Evolutionary conservation across 1,140 invertebrate species (phyloP), one percentile per base, ranked within the genome.

Genomic region (Lysiphlebus fabarum): DNA sequence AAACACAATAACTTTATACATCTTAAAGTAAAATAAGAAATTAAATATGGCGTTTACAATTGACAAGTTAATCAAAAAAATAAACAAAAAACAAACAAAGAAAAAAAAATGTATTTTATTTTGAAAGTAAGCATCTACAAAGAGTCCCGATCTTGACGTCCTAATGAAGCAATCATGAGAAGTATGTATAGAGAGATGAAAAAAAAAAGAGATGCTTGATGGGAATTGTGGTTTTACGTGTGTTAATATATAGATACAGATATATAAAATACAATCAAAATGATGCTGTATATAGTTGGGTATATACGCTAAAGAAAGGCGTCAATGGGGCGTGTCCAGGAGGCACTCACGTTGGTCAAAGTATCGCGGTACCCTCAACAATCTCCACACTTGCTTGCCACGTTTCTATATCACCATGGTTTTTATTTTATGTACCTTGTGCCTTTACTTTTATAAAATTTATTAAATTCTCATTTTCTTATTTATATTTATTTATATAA

Each of bases 161-260:
- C 56, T 64, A 64, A 64, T 64, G 55, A 64, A 64, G 62, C 62
- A 64, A 64, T 64, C 62, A 64, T 47, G 50, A 56, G 40, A 17
- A 7, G 12, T 26, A 26, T n/a, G n/a, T 26, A 26, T 26, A 26
- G 1, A 26, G 17, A 36, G 14, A 53, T 12, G 38, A n/a, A n/a
- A 53, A 1, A 7, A 41, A 7, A 11, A 41, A 11, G 40, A 41
- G 7, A 41, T 41, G 11, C 17, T 26, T 26, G 17, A 26, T 26
- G 17, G 17, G 1, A 26, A 26, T 26, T 26, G 17, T 26, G 17
- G 17, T 26, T 41, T 7, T 41, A 41, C 40, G 11, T 14, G 11
- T 17, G 17, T n/a, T 9, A 8, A n/a, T 17, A n/a, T n/a, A 47
- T n/a, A n/a, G 7, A n/a, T 47, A 14, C 34, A 6, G 36, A 42